Evolutionary conservation across 35 echinoderm and acorn worm species (phyloP).

Genomic region (Strongylocentrotus purpuratus): DNA sequence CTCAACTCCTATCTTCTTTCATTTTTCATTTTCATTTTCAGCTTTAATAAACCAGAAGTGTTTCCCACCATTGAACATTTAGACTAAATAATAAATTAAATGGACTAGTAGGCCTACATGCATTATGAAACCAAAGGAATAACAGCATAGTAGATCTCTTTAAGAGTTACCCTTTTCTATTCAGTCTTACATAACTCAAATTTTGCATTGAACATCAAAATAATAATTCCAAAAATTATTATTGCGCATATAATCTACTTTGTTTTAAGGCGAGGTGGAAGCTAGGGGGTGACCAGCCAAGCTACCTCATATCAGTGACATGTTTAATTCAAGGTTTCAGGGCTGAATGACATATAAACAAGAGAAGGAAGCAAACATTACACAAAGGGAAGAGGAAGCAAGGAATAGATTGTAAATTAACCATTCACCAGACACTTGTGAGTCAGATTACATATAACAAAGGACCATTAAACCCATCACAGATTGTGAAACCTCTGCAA

Average conservation of each 20-base stretch:
- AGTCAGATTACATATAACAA: neutral
- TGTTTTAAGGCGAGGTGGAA: neutral
- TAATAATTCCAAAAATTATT: neutral
- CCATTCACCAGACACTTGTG: neutral
- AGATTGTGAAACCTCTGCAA: neutral
- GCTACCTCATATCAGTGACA: neutral
- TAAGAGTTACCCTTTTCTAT: no score
- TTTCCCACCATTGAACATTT: no score
- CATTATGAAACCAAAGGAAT: no score
- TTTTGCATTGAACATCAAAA: no score
- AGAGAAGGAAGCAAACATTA: conserved; percentile 3
- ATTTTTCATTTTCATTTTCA: no score
- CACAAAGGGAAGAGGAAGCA: conserved; percentile 15
- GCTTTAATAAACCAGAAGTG: no score
- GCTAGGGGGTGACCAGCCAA: neutral
- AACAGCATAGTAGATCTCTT: no score
- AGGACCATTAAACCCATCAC: neutral
- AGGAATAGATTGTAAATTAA: conserved; percentile 14
- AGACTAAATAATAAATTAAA: no score
- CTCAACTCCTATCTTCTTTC: no score
- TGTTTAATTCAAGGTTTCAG: neutral
- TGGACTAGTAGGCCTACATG: no score
- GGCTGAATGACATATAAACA: neutral
- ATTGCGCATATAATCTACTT: neutral
- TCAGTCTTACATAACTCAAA: no score